Conservation (phyloP, 2,888 invertebrate genomes). For the Barypeithes pellucidus region DNA sequence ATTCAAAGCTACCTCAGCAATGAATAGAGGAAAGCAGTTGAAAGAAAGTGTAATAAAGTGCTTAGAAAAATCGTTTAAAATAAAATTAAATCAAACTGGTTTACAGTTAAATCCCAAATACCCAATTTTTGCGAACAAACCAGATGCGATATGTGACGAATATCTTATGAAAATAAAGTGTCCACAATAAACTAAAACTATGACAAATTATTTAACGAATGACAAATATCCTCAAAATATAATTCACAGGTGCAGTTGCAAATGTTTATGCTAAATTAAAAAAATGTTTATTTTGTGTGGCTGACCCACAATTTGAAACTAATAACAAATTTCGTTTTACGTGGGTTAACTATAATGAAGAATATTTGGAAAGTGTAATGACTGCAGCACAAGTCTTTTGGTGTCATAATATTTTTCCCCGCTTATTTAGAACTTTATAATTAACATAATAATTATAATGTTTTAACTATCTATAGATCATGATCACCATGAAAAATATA, state of each 20-base stretch:
- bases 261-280: constrained; percentile 26
- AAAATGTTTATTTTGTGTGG: constrained; percentile 34
- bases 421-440: background rate
- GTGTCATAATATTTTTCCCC: constrained; percentile 17
- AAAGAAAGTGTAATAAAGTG: constrained; percentile 1
- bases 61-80: constrained; percentile 12
- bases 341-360: background rate
- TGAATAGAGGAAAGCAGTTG: constrained; percentile 24
- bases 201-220: constrained; percentile 24
- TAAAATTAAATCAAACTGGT: constrained; percentile 26
- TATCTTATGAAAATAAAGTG: constrained; percentile 33
- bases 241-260: constrained; percentile 34
- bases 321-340: constrained; percentile 10
- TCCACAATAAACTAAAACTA: constrained; percentile 12
- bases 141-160: constrained; percentile 27
- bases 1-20: constrained; percentile 9
- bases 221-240: constrained; percentile 27
- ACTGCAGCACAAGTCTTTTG: background rate
- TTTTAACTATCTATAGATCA: too few relatives aligned
- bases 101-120: constrained; percentile 21
- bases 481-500: too few relatives aligned
- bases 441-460: background rate
- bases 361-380: constrained; percentile 10
- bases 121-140: constrained; percentile 33
- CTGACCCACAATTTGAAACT: constrained; percentile 31